Evolutionary conservation across 2,888 invertebrate species (phyloP).

Genomic region (Drosophila seclusa): DNA sequence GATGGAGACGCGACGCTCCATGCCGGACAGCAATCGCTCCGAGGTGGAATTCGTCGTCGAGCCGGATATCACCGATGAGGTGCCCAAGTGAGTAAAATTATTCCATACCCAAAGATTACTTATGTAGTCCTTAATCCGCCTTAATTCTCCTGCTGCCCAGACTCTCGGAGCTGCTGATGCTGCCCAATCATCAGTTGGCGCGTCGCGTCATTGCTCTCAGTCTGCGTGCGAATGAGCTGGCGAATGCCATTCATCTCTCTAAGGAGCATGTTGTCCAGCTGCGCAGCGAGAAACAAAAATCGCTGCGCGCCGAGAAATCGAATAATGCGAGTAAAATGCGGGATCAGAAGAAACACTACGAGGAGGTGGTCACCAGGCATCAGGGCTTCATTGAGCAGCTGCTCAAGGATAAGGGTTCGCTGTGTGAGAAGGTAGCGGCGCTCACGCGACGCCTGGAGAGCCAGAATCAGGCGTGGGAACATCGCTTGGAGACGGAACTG

Average conservation of each 20-base stretch:
- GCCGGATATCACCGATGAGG: conserved; percentile 84
- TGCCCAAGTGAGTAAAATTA: conserved; percentile 82
- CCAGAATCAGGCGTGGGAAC: conserved; percentile 89
- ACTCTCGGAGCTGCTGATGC: conserved; percentile 84
- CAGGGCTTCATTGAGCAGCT: conserved; percentile 94
- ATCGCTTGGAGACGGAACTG: conserved; percentile 91
- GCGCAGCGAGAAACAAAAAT: conserved; percentile 84
- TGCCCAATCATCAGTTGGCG: conserved; percentile 85
- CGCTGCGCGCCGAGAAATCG: conserved; percentile 83
- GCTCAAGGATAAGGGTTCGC: conserved; percentile 91
- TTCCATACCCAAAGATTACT: background rate
- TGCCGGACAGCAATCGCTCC: conserved; percentile 83
- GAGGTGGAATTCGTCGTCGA: conserved; percentile 85
- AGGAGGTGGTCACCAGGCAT: conserved; percentile 90
- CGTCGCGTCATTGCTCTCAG: conserved; percentile 83
- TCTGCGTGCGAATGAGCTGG: conserved; percentile 84
- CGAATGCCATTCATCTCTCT: conserved; percentile 84
- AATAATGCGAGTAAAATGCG: conserved; percentile 85
- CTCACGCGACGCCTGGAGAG: conserved; percentile 84
- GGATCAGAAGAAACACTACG: conserved; percentile 90
- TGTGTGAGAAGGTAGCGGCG: conserved; percentile 87
- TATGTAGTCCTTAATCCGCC: rapidly evolving
- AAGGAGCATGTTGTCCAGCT: conserved; percentile 84
- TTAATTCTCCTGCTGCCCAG: conserved; percentile 46
- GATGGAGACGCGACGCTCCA: conserved; percentile 83